Conservation (phyloP, 2,113 vertebrate species). For the Bubo scandiacus region DNA sequence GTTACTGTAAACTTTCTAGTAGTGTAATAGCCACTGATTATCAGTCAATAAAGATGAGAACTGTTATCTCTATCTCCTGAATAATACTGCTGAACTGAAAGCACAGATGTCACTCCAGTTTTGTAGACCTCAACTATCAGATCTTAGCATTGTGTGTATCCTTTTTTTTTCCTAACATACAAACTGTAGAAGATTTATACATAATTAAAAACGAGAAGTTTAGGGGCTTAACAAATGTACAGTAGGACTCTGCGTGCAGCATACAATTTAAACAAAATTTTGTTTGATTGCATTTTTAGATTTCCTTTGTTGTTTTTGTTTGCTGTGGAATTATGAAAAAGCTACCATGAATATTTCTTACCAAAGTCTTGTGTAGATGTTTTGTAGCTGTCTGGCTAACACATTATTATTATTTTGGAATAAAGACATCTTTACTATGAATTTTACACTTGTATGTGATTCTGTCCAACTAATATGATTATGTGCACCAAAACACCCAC, state of each 20-base stretch:
- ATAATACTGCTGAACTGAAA: constrained; percentile 73
- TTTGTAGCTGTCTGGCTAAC: constrained; percentile 82
- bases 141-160: constrained; percentile 63
- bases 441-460: not conserved
- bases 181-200: constrained; percentile 69
- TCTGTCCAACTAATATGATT: not conserved
- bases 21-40: constrained; percentile 71
- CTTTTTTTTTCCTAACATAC: constrained; percentile 65
- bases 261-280: constrained; percentile 37
- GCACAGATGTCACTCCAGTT: constrained; percentile 82
- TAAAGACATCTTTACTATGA: constrained; percentile 91
- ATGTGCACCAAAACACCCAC: not conserved
- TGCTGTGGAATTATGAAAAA: constrained; percentile 77
- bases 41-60: constrained; percentile 64
- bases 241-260: constrained; percentile 59
- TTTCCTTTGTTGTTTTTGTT: constrained; percentile 58
- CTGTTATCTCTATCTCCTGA: constrained; percentile 63
- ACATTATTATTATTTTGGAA: constrained; percentile 89
- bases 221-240: constrained; percentile 55
- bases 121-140: constrained; percentile 73
- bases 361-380: constrained; percentile 91
- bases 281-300: constrained; percentile 59
- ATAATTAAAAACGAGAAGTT: constrained; percentile 12
- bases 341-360: constrained; percentile 83
- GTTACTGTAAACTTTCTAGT: constrained; percentile 81